Conservation (phyloP, 2,113 vertebrate species). For the Tapirus terrestris region DNA sequence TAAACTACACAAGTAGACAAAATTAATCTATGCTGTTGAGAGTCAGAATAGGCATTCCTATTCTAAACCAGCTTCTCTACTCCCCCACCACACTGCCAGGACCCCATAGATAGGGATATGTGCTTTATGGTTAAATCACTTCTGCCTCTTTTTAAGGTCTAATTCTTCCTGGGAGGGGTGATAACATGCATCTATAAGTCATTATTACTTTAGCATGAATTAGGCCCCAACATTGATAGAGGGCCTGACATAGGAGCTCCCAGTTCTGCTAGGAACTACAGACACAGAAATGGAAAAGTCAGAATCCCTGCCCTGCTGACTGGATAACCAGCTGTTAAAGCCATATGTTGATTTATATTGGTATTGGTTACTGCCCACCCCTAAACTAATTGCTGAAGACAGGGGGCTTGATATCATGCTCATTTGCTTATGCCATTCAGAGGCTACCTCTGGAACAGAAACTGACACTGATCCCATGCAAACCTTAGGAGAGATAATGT, state of each 20-base stretch:
- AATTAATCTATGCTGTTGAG: background rate
- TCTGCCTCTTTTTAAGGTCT: background rate
- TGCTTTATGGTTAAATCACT: background rate
- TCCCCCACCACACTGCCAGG: background rate
- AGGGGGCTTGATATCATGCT: background rate
- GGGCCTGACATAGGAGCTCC: fast-evolving
- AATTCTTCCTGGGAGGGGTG: background rate
- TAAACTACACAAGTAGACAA: background rate
- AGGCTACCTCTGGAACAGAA: background rate
- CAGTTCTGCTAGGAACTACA: background rate
- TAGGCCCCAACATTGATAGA: background rate
- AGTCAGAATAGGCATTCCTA: background rate
- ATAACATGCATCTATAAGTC: background rate
- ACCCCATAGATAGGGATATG: background rate
- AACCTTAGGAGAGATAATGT: background rate
- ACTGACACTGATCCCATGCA: background rate
- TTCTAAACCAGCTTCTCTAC: background rate
- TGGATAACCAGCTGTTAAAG: background rate
- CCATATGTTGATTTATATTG: background rate
- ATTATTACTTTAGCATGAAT: background rate
- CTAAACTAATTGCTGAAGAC: background rate
- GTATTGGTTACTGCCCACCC: background rate
- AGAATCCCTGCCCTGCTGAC: background rate
- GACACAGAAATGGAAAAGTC: background rate
- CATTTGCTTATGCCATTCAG: background rate